Percentiles rank a stretch among this genome's conserved stretches.
These are phyloP conservation scores for Aurelia coerulea DNA, from an alignment of 30 jellyfish, hydroid and myxozoan genomes.

Conservation along the genomic window DNA sequence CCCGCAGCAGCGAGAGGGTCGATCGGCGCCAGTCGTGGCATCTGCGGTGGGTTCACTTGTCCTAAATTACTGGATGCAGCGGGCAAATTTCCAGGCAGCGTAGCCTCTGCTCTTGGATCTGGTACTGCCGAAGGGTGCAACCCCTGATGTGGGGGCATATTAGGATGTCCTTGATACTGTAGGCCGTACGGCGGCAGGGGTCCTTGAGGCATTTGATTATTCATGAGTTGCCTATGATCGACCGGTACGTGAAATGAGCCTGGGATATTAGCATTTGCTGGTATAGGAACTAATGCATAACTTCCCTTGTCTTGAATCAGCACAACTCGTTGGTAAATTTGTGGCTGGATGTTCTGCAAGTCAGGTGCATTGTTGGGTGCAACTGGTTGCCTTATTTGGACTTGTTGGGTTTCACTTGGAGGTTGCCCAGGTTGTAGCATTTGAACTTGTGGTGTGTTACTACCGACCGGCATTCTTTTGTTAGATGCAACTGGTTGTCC, in stretches of 20 bases:
- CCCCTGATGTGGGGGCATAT: too few species aligned
- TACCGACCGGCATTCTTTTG: too few species aligned
- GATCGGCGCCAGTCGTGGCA: slow-evolving; percentile 25
- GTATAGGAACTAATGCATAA: slow-evolving; percentile 49
- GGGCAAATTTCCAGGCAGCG: not conserved
- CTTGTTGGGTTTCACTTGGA: too few species aligned
- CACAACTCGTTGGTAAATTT: slow-evolving; percentile 20
- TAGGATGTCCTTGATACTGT: too few species aligned
- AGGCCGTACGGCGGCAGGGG: too few species aligned
- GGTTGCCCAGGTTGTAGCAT: too few species aligned
- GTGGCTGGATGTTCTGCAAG: not conserved
- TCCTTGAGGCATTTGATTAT: too few species aligned
- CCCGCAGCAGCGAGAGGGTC: not conserved
- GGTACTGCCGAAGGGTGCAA: not conserved
- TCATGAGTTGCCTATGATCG: not conserved
- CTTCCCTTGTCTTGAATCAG: slow-evolving; percentile 26
- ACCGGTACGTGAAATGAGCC: slow-evolving; percentile 4
- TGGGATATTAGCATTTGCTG: slow-evolving; percentile 8
- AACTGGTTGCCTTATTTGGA: too few species aligned
- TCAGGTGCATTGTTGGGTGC: too few species aligned
- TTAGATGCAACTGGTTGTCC: too few species aligned
- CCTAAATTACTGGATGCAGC: not conserved
- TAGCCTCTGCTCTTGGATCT: not conserved
- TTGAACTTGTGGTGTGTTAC: too few species aligned
- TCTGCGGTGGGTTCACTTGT: not conserved